Percentiles rank a stretch among this genome's conserved stretches.
Conservation (phyloP, 2,888 invertebrate genomes). For the Stenichneumon culpator region DNA sequence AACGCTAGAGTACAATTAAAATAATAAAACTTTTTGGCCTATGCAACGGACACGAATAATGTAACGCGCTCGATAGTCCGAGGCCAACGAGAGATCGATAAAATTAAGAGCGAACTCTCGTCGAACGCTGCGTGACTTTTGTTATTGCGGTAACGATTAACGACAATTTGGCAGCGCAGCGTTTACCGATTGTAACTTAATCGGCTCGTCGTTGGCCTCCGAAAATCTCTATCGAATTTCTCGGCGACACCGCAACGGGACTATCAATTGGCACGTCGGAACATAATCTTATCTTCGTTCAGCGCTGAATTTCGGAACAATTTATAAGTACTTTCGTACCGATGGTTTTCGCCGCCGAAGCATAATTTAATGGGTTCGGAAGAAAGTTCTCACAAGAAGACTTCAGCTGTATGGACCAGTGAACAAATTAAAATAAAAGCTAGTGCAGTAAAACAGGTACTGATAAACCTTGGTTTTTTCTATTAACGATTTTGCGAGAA, state of each 20-base stretch:
- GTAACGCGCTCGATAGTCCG: slow-evolving; percentile 39
- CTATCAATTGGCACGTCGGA: slow-evolving; percentile 23
- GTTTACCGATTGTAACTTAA: background rate
- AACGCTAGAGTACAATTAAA: slow-evolving; percentile 68
- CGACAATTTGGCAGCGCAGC: background rate
- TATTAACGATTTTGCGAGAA: slow-evolving; percentile 3
- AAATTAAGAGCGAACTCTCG: background rate
- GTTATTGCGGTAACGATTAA: background rate
- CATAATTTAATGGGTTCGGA: slow-evolving; percentile 49
- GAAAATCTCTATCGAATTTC: slow-evolving; percentile 46
- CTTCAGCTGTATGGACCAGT: slow-evolving; percentile 14
- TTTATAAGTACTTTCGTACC: slow-evolving; percentile 48
- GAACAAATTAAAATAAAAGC: background rate
- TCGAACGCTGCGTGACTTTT: slow-evolving; percentile 6
- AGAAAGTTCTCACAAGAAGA: slow-evolving; percentile 1
- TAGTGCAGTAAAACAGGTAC: background rate
- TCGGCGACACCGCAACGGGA: slow-evolving; percentile 37
- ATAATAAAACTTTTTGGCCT: slow-evolving; percentile 63
- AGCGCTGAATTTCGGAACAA: slow-evolving; percentile 31
- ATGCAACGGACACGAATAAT: slow-evolving; percentile 60
- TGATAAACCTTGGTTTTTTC: slow-evolving; percentile 2
- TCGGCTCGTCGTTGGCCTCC: slow-evolving; percentile 47
- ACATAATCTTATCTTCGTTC: slow-evolving; percentile 49
- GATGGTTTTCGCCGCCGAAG: slow-evolving; percentile 27
- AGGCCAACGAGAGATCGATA: slow-evolving; percentile 38